Conservation (phyloP, 2,888 invertebrate genomes). For the Augochlorella aurata region DNA sequence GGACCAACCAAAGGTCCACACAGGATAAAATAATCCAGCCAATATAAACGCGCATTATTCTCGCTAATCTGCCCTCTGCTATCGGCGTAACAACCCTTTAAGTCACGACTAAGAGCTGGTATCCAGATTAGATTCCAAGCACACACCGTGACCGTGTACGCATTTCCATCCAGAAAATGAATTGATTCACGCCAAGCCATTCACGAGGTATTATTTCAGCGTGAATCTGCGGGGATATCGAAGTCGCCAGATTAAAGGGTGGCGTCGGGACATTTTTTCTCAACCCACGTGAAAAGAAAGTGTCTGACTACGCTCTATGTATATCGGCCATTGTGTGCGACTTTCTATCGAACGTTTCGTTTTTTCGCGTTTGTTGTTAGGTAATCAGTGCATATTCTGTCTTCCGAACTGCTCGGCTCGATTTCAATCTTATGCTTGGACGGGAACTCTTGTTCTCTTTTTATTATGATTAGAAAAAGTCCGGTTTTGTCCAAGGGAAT, state of each 20-base stretch:
- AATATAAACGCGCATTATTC: conserved; percentile 29
- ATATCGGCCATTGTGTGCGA: conserved; percentile 10
- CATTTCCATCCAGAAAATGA: conserved; percentile 32
- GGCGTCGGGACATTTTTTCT: conserved; percentile 46
- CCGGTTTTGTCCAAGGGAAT: no score
- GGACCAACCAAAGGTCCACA: conserved; percentile 7
- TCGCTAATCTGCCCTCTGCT: conserved; percentile 32
- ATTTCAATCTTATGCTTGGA: not conserved
- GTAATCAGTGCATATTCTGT: not conserved
- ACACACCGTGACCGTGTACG: conserved; percentile 17
- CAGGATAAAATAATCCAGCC: conserved; percentile 30
- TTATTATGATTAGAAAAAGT: no score
- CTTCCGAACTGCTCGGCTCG: not conserved
- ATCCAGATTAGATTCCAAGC: conserved; percentile 57
- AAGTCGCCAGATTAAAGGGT: conserved; percentile 52
- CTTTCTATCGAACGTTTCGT: conserved; percentile 33
- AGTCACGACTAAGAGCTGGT: conserved; percentile 44
- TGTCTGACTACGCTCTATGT: conserved; percentile 18
- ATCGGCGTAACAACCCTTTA: conserved; percentile 51
- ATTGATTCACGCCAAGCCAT: conserved; percentile 37
- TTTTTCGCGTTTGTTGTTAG: not conserved
- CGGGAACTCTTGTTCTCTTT: no score
- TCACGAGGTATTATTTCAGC: conserved; percentile 39
- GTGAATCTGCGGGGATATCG: conserved; percentile 50
- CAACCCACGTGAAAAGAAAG: conserved; percentile 59